Evolutionary conservation across 2,113 vertebrate genomes (phyloP), one percentile per base, ranked within the genome.

Genomic region (Asarcornis scutulata): DNA sequence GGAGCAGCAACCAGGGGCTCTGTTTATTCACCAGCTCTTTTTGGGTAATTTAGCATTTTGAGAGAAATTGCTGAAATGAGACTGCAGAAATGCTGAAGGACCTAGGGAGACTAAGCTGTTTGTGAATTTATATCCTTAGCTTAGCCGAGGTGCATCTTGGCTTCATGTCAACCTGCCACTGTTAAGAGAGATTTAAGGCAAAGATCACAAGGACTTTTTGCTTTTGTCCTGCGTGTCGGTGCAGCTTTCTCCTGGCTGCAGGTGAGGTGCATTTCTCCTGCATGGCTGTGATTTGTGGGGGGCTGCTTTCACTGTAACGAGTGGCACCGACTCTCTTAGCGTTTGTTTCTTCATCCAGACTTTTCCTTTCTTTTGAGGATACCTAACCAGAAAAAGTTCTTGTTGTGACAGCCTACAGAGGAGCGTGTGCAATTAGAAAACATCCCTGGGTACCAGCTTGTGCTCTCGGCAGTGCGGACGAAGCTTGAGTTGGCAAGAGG

Each of bases 361-460:
- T 86, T 79, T 91, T 72, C 52, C 58, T 68, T 23, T 55, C 36
- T 62, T 77, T 31, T 67, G 0, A 32, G 53, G 23, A 69, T 80
- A 62, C 82, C 63, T 83, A 84, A 93, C 58, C 22, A 62, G 88
- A 76, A 76, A 85, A 55, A 8, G 11, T 77, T 95, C n/a, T 86
- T 64, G 81, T 66, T 78, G 44, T 23, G 36, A 58, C 67, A 69
- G 63, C 79, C 85, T 36, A 4, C 67, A 73, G 88, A 94, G 71
- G 72, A 88, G 53, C 58, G 10, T 0, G 34, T 85, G 71, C 71
- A 60, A 23, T 85, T 75, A 69, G 34, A 88, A 62, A 82, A 53
- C 53, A 40, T 55, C 78, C 73, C 44, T 74, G 91, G 48, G 66
- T 92, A 87, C 93, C 83, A 83, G 89, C 88, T 87, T 89, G 88